These are phyloP conservation scores for Xenopus petersii DNA, from an alignment of 2,797 vertebrate genomes.

Conservation along the genomic window DNA sequence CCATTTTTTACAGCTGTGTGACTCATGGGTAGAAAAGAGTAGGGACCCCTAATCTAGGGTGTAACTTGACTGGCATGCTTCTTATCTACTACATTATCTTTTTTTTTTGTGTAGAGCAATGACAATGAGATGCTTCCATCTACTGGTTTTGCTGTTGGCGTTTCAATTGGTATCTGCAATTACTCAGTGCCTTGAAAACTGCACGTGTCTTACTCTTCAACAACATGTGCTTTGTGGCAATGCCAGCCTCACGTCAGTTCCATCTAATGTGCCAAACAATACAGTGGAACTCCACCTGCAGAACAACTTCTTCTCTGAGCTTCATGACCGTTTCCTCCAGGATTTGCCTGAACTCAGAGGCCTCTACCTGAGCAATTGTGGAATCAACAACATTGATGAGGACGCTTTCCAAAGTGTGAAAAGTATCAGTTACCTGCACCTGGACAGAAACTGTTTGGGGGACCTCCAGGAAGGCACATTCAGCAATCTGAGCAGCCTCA, in stretches of 20 bases:
- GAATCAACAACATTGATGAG: fast-evolving
- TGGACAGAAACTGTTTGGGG: slow-evolving; percentile 20
- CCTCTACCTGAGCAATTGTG: neutral
- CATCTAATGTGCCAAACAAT: neutral
- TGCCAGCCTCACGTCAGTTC: slow-evolving; percentile 10
- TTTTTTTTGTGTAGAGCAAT: neutral
- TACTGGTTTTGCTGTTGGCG: neutral
- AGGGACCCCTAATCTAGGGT: too few species aligned
- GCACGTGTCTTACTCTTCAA: neutral
- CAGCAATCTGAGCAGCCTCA: slow-evolving; percentile 28
- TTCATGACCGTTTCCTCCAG: neutral
- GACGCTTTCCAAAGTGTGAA: neutral
- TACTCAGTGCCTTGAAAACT: neutral
- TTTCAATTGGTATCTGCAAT: neutral
- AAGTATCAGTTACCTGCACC: slow-evolving; percentile 25
- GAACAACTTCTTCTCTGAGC: neutral
- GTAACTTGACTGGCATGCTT: too few species aligned
- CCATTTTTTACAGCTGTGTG: too few species aligned
- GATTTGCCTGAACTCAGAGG: neutral
- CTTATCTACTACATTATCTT: neutral
- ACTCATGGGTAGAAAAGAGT: too few species aligned
- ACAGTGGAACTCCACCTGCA: neutral
- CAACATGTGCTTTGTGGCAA: neutral
- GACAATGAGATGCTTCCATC: slow-evolving; percentile 1
- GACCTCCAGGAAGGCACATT: slow-evolving; percentile 28